phyloP scores from a whole-genome alignment of 2,797 vertebrate genomes.

The Mallotus villosus region DNA sequence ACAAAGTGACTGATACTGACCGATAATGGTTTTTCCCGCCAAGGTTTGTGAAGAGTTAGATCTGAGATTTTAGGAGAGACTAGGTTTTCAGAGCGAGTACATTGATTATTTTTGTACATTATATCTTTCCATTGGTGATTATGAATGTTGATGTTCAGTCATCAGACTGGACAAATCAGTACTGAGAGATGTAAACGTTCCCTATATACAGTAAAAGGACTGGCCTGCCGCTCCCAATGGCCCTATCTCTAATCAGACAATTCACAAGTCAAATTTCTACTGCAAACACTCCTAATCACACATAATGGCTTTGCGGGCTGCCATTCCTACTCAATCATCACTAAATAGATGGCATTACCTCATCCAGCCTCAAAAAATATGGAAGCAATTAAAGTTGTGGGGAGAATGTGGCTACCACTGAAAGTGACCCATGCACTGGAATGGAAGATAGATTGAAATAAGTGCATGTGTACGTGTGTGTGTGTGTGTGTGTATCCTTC shows the following conservation, averaged over 20 bases:
- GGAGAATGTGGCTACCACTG: conserved; percentile 62
- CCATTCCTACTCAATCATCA: conserved; percentile 51
- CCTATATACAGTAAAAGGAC: conserved; percentile 10
- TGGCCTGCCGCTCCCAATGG: conserved; percentile 40
- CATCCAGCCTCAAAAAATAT: conserved; percentile 70
- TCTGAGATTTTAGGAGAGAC: not conserved
- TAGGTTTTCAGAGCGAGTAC: not conserved
- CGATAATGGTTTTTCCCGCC: not conserved
- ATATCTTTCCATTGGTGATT: conserved; percentile 51
- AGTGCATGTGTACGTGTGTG: conserved; percentile 42
- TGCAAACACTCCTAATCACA: conserved; percentile 66
- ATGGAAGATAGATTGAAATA: conserved; percentile 55
- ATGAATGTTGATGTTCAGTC: conserved; percentile 49
- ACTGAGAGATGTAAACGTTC: conserved; percentile 20
- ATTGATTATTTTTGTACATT: conserved; percentile 39
- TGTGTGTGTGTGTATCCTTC: conserved; percentile 24
- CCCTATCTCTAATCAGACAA: conserved; percentile 58
- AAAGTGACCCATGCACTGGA: conserved; percentile 54
- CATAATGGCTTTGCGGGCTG: conserved; percentile 66
- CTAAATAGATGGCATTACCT: conserved; percentile 72
- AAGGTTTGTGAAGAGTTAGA: no score
- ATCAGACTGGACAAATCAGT: conserved; percentile 29
- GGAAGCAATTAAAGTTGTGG: conserved; percentile 73
- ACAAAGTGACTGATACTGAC: not conserved
- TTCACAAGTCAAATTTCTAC: conserved; percentile 61